These are phyloP conservation scores for Linnaemya tessellans DNA, from an alignment of 2,888 invertebrate genomes.

Conservation along the genomic window DNA sequence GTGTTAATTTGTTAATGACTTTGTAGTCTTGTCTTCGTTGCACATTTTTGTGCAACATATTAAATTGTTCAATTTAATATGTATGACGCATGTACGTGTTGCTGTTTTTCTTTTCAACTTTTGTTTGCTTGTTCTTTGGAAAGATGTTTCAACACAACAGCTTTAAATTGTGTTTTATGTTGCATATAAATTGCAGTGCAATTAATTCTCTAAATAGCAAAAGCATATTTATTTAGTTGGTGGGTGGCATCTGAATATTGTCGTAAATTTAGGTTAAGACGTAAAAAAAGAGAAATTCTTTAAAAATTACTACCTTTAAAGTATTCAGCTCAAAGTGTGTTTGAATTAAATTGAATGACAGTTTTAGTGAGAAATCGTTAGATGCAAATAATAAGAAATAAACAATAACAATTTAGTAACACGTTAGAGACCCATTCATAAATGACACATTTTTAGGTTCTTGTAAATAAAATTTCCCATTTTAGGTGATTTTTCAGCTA, in stretches of 20 bases:
- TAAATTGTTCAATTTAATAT: constrained; percentile 54
- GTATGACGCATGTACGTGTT: constrained; percentile 23
- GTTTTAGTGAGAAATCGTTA: not conserved
- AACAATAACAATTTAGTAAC: not conserved
- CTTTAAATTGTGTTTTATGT: constrained; percentile 57
- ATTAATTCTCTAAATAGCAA: constrained; percentile 47
- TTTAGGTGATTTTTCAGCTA: no score
- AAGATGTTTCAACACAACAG: constrained; percentile 62
- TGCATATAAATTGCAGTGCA: constrained; percentile 66
- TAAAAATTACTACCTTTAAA: not conserved
- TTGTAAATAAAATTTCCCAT: no score
- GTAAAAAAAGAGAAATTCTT: constrained; percentile 29
- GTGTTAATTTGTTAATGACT: constrained; percentile 72
- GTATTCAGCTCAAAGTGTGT: not conserved
- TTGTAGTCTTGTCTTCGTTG: constrained; percentile 50
- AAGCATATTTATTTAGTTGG: constrained; percentile 13
- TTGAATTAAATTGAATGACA: not conserved
- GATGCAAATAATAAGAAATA: not conserved
- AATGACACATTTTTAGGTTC: no score
- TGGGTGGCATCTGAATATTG: constrained; percentile 46
- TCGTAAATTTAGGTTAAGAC: constrained; percentile 44
- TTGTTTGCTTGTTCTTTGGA: constrained; percentile 33
- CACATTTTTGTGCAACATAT: constrained; percentile 46
- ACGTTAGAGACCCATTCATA: not conserved
- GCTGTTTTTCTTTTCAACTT: constrained; percentile 17